phyloP scores from a whole-genome alignment of 2,797 vertebrate species.

The Peromyscus attwateri region DNA sequence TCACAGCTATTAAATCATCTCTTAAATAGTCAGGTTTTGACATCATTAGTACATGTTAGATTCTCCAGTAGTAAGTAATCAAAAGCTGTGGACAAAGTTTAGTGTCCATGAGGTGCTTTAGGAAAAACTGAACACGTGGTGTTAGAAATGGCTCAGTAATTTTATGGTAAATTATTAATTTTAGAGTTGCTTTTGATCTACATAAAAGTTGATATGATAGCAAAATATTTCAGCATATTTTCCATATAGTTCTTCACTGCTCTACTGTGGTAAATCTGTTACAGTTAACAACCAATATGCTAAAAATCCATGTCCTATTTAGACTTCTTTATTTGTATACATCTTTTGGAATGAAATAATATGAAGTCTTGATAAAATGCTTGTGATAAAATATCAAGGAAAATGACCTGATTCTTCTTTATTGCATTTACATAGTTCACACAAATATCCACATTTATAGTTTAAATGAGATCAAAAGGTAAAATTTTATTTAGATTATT shows the following conservation, averaged over 20 bases:
- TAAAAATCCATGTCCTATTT: not conserved
- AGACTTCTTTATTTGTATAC: not conserved
- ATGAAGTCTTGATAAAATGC: not conserved
- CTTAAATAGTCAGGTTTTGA: not conserved
- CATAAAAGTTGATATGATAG: not conserved
- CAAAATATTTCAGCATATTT: not conserved
- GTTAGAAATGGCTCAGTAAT: not conserved
- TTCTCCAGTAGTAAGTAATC: not conserved
- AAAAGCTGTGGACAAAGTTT: not conserved
- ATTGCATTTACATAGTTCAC: not conserved
- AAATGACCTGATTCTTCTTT: not conserved
- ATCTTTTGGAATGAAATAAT: not conserved
- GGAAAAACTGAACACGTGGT: not conserved
- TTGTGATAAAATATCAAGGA: not conserved
- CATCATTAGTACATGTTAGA: not conserved
- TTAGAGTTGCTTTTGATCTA: not conserved
- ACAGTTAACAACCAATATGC: not conserved
- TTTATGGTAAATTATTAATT: not conserved
- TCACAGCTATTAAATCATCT: not conserved
- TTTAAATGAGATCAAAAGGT: constrained; percentile 9
- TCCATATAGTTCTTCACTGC: not conserved
- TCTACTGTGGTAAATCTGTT: not conserved
- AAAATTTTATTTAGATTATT: constrained; percentile 1
- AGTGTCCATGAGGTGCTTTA: not conserved
- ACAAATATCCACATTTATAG: not conserved